Conservation (phyloP, 2,888 invertebrate genomes). For the Zelleria hepariella region DNA sequence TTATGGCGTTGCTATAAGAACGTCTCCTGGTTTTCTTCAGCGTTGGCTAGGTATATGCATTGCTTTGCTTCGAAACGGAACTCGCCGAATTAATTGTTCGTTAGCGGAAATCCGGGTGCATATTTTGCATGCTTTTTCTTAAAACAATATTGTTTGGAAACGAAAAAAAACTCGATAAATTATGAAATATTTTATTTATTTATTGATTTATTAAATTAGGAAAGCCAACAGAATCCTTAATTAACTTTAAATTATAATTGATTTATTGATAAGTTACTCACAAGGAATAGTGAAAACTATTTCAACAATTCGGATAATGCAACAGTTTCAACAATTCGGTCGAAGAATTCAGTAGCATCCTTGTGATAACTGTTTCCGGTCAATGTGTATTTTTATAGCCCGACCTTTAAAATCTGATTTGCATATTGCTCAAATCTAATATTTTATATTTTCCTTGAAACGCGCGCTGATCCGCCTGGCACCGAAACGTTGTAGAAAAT, state of each 20-base stretch:
- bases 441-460: constrained; percentile 22
- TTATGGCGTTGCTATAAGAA: neutral
- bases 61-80: constrained; percentile 27
- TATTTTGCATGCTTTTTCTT: constrained; percentile 4
- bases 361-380: neutral
- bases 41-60: constrained; percentile 21
- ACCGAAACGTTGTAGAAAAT: constrained; percentile 21
- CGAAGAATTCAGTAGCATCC: no score
- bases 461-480: constrained; percentile 20
- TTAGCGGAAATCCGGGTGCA: constrained; percentile 31
- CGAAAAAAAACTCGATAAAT: neutral
- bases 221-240: no score
- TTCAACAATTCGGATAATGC: no score
- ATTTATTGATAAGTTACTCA: no score
- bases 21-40: neutral
- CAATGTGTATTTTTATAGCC: neutral
- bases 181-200: no score
- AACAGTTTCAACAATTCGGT: no score
- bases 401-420: neutral
- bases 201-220: no score
- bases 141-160: constrained; percentile 6
- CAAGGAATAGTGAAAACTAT: no score
- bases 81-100: constrained; percentile 59
- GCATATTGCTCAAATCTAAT: constrained; percentile 7
- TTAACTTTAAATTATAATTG: no score